Conservation (phyloP, 2,888 invertebrate genomes). For the Hydriomena furcata region DNA sequence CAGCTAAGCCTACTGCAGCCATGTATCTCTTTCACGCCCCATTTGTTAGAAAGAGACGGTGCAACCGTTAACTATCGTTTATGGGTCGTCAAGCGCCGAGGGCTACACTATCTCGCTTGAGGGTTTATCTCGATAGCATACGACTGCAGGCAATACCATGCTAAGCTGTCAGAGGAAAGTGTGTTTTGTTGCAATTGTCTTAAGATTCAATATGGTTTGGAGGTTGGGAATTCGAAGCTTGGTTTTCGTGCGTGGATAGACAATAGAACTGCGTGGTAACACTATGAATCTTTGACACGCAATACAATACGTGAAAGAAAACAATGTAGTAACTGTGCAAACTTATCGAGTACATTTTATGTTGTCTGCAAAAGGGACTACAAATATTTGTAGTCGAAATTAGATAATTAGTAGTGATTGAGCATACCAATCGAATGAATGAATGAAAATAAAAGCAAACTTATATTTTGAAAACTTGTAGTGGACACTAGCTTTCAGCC, state of each 20-base stretch:
- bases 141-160: neutral
- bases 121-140: conserved; percentile 12
- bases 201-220: neutral
- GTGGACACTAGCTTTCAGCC: too few species aligned
- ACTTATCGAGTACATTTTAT: too few species aligned
- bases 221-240: neutral
- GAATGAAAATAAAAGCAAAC: too few species aligned
- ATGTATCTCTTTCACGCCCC: conserved; percentile 7
- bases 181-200: neutral
- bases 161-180: neutral
- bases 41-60: conserved; percentile 22
- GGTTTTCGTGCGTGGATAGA: neutral
- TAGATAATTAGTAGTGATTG: too few species aligned
- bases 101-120: conserved; percentile 14
- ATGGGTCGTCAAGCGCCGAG: conserved; percentile 24
- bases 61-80: conserved; percentile 33
- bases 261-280: too few species aligned
- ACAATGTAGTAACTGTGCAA: too few species aligned
- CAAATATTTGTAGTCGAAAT: too few species aligned
- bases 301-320: too few species aligned
- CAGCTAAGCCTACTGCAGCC: neutral
- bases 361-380: too few species aligned
- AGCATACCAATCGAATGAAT: too few species aligned
- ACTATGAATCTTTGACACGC: too few species aligned
- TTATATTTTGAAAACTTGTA: too few species aligned